These are phyloP conservation scores for Euwallacea similis DNA, from an alignment of 1,140 invertebrate species.

Conservation along the genomic window DNA sequence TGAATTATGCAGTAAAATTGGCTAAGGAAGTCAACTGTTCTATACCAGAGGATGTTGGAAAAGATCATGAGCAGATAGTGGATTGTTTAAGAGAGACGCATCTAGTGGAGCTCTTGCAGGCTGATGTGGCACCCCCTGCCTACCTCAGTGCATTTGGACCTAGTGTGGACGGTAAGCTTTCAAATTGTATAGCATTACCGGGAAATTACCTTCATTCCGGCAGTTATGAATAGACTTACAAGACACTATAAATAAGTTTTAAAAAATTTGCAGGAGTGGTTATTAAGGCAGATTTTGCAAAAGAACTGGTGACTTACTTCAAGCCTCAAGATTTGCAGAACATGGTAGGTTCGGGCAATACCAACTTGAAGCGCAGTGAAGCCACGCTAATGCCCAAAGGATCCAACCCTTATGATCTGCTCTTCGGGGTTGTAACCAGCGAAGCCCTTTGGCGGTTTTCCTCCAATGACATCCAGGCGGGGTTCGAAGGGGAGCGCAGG, in stretches of 20 bases:
- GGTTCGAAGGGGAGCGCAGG: constrained; percentile 86
- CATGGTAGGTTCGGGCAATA: constrained; percentile 63
- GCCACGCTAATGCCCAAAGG: constrained; percentile 52
- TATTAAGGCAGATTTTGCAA: constrained; percentile 77
- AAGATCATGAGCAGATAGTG: constrained; percentile 78
- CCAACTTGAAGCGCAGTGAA: constrained; percentile 63
- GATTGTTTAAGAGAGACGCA: constrained; percentile 78
- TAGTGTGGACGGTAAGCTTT: constrained; percentile 68
- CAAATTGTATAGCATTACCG: no score
- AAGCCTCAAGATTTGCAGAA: constrained; percentile 68
- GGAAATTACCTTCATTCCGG: no score
- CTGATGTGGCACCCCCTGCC: constrained; percentile 79
- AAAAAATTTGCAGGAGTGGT: constrained; percentile 63
- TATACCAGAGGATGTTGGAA: constrained; percentile 73
- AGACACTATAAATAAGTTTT: no score
- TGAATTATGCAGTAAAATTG: constrained; percentile 80
- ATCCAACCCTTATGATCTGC: constrained; percentile 69
- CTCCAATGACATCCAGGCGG: constrained; percentile 79
- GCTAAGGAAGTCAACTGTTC: constrained; percentile 85
- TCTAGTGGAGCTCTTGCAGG: constrained; percentile 73
- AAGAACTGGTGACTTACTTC: constrained; percentile 70
- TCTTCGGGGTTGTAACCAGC: constrained; percentile 83
- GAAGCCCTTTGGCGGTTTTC: constrained; percentile 83
- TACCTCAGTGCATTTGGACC: constrained; percentile 84
- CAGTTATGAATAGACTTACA: no score